A percentile compares a stretch with the other conserved stretches of the same genome.
These are phyloP conservation scores for Sterrhoptilus dennistouni DNA, from an alignment of 2,113 vertebrate genomes.

Conservation along the genomic window DNA sequence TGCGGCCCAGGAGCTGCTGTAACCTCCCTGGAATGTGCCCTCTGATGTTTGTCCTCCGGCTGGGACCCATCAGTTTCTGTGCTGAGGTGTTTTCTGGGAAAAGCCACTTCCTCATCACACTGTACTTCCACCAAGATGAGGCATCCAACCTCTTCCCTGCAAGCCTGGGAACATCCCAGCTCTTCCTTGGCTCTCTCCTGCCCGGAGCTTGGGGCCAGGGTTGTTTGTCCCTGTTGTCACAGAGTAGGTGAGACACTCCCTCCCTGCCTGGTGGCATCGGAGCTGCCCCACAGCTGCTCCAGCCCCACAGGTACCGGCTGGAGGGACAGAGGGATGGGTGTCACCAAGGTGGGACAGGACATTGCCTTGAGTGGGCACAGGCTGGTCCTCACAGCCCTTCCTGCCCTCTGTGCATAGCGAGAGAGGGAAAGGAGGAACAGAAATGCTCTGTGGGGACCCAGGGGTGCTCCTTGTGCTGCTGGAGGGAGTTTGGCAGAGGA, in stretches of 20 bases:
- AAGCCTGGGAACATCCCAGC: background rate
- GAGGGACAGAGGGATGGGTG: background rate
- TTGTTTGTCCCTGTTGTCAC: background rate
- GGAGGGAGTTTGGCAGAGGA: background rate
- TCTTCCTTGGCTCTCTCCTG: background rate
- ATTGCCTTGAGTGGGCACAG: background rate
- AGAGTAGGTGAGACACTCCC: background rate
- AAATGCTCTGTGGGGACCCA: background rate
- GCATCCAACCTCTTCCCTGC: background rate
- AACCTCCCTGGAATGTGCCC: background rate
- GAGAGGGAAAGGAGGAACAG: background rate
- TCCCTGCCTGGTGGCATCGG: background rate
- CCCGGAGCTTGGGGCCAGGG: background rate
- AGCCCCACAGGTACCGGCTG: background rate
- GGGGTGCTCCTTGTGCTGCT: background rate
- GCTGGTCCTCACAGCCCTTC: background rate
- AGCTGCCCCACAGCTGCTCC: background rate
- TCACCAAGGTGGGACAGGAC: too few relatives aligned
- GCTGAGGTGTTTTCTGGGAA: background rate
- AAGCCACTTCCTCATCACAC: background rate
- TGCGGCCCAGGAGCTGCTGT: background rate
- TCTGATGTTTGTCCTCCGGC: background rate
- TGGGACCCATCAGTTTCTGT: background rate
- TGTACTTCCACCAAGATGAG: fast-evolving
- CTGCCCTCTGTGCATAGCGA: background rate